Conservation (phyloP, 2,797 vertebrate genomes). For the Anas bernieri region DNA sequence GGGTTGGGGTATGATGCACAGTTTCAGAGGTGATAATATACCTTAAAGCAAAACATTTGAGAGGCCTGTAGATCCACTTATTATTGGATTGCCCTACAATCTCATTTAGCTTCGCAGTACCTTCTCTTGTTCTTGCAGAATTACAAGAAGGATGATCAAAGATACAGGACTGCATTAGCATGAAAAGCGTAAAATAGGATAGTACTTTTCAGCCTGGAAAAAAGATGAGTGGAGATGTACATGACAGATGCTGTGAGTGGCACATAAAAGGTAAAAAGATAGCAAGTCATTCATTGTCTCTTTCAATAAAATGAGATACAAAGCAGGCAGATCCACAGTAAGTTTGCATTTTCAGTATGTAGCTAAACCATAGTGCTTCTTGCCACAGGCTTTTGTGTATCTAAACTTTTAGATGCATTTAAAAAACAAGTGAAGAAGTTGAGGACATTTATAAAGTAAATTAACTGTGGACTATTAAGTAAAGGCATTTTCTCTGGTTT, state of each 20-base stretch:
- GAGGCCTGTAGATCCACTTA: background rate
- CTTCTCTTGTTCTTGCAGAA: background rate
- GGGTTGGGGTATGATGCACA: accelerated
- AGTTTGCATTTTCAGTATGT: background rate
- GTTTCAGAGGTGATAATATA: background rate
- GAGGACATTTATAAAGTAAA: background rate
- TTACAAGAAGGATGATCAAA: constrained; percentile 28
- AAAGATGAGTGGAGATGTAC: background rate
- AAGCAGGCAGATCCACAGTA: constrained; percentile 13
- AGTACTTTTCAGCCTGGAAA: background rate
- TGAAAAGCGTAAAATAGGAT: background rate
- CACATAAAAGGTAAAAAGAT: constrained; percentile 37
- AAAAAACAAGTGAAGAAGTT: background rate
- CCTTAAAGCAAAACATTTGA: background rate
- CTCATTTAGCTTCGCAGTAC: background rate
- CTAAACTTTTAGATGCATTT: background rate
- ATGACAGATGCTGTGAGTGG: constrained; percentile 6
- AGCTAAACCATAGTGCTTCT: background rate
- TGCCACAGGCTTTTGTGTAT: background rate
- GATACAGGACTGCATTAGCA: background rate
- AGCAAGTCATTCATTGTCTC: background rate
- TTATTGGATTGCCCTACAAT: background rate
- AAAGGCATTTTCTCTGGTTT: background rate
- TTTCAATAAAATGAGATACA: background rate
- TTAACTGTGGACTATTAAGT: background rate